These are phyloP conservation scores for Cottus gobio DNA, from an alignment of 2,113 vertebrate genomes.

Conservation along the genomic window DNA sequence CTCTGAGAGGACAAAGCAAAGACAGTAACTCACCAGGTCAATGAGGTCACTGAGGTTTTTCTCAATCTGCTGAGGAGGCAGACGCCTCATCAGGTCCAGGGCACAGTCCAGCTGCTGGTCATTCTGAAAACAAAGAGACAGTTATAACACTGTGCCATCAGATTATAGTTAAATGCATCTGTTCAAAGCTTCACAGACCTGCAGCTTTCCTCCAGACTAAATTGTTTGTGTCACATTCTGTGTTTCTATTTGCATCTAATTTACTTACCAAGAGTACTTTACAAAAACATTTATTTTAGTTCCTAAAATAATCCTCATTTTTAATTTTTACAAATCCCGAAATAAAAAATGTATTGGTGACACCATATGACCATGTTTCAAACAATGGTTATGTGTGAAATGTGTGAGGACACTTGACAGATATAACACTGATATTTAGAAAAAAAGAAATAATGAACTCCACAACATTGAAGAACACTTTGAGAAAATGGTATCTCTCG, in stretches of 20 bases:
- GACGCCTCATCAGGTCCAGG: constrained; percentile 99
- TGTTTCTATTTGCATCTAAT: not conserved
- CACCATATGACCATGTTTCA: not conserved
- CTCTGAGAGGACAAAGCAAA: not conserved
- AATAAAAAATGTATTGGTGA: not conserved
- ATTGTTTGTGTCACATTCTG: not conserved
- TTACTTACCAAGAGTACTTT: not conserved
- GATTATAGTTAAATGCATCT: not conserved
- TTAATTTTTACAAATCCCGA: not conserved
- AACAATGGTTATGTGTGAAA: not conserved
- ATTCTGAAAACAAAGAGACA: constrained; percentile 83
- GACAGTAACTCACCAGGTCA: constrained; percentile 89
- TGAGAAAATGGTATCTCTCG: not conserved
- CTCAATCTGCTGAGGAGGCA: constrained; percentile 99
- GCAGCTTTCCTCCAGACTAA: not conserved
- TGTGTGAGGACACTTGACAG: not conserved
- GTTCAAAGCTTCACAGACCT: not conserved
- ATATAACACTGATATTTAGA: not conserved
- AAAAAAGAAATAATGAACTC: not conserved
- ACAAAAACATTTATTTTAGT: not conserved
- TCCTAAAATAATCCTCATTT: not conserved
- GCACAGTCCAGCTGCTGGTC: constrained; percentile 99
- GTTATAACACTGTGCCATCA: not conserved
- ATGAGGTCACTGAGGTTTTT: constrained; percentile 99
- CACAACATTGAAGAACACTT: not conserved